Evolutionary conservation across 2,113 vertebrate species (phyloP), one percentile per base, ranked within the genome.

Genomic region (Ictidomys tridecemlineatus): DNA sequence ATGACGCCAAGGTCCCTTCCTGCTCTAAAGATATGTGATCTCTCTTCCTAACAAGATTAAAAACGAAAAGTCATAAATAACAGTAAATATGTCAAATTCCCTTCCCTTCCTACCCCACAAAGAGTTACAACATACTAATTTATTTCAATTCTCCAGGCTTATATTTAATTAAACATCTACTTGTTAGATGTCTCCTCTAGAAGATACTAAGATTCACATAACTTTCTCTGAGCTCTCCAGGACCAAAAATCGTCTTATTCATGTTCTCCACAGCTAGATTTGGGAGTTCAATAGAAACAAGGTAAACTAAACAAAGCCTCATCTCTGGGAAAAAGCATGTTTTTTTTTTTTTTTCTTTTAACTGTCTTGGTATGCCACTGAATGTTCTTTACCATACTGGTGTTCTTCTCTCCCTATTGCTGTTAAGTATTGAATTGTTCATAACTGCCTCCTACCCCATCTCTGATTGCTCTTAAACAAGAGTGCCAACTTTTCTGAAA

Each of bases 21-120:
- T 96, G 67, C 51, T 95, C 45, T 92, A n/a, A 72, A 95, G 67
- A 89, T 92, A 61, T 95, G 39, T 91, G 85, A 91, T 93, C 61
- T 67, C 63, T 39, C 70, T 84, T 85, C 16, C 2, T 79, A 96
- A 85, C 32, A 79, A 89, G 70, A 80, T 76, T 69, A 85, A 96
- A 73, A 94, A 37, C 77, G 67, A 34, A 39, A 45, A 90, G 77
- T 82, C 22, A 42, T 86, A 95, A 90, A 56, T 93, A 95, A 56
- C 22, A 95, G 26, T 85, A 85, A 94, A 28, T 93, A 63, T 82
- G 26, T 80, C 63, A 53, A 1, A 85, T 95, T 87, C 86, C 30
- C 45, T 94, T 88, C 6, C 30, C 18, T 70, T 91, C 84, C n/a
- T 53, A 42, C 39, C 24, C 17, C 39, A 87, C 76, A 88, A 45